phyloP scores from a whole-genome alignment of 1,140 invertebrate genomes.

The Scaptomyza pallida region DNA sequence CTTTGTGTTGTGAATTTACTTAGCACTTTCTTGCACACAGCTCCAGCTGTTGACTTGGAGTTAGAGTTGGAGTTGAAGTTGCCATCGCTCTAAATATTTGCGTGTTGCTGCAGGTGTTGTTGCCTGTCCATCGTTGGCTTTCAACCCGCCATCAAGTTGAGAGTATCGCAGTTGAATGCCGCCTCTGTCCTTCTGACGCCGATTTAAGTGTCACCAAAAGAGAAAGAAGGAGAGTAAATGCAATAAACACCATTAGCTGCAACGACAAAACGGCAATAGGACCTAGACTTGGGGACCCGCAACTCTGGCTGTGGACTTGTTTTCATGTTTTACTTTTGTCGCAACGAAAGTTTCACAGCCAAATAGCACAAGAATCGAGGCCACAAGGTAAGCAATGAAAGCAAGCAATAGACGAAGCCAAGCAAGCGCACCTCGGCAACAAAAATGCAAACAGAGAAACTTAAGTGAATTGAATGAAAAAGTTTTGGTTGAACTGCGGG shows the following conservation, averaged over 20 bases:
- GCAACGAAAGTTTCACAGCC: slow-evolving; percentile 50
- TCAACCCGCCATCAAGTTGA: neutral
- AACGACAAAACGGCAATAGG: slow-evolving; percentile 36
- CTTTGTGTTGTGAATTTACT: slow-evolving; percentile 77
- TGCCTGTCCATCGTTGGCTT: slow-evolving; percentile 13
- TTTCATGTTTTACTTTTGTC: slow-evolving; percentile 48
- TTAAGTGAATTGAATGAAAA: slow-evolving; percentile 81
- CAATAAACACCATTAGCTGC: slow-evolving; percentile 79
- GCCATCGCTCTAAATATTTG: slow-evolving; percentile 52
- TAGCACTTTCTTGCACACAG: slow-evolving; percentile 71
- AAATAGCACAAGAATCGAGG: slow-evolving; percentile 45
- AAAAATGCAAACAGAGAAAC: slow-evolving; percentile 68
- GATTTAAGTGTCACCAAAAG: slow-evolving; percentile 67
- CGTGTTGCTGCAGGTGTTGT: slow-evolving; percentile 61
- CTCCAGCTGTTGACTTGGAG: slow-evolving; percentile 42
- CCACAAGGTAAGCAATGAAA: slow-evolving; percentile 34
- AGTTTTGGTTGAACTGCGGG: slow-evolving; percentile 68
- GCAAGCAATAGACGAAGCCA: slow-evolving; percentile 23
- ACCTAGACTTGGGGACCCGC: neutral
- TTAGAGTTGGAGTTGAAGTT: slow-evolving; percentile 20
- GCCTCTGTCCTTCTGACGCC: slow-evolving; percentile 43
- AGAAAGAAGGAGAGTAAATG: slow-evolving; percentile 62
- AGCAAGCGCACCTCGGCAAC: slow-evolving; percentile 50
- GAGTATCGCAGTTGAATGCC: slow-evolving; percentile 47
- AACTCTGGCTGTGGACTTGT: slow-evolving; percentile 21